Percentiles rank a stretch among this genome's conserved stretches.
phyloP scores from a whole-genome alignment of 2,888 invertebrate species.

The Nephrotoma flavescens region DNA sequence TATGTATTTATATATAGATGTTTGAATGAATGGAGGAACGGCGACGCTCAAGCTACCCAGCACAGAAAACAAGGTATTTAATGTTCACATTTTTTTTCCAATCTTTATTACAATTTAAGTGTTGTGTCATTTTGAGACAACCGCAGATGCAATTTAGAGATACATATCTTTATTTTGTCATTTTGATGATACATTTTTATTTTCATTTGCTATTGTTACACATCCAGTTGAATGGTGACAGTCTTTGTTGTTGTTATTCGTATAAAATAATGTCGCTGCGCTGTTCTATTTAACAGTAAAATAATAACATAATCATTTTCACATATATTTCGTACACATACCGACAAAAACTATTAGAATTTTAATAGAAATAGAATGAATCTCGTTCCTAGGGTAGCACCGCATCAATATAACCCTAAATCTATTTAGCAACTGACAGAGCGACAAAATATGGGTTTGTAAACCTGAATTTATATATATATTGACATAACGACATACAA shows the following conservation, averaged over 20 bases:
- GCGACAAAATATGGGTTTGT: no score
- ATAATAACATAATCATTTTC: not conserved
- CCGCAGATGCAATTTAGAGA: slow-evolving; percentile 3
- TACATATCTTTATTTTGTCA: not conserved
- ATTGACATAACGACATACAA: not conserved
- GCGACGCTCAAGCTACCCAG: not conserved
- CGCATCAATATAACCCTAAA: not conserved
- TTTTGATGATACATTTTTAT: not conserved
- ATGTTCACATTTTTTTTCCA: not conserved
- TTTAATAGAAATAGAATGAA: not conserved
- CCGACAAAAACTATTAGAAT: not conserved
- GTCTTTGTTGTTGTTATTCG: not conserved
- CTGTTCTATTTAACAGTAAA: not conserved
- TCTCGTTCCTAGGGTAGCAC: not conserved
- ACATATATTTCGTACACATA: not conserved
- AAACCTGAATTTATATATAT: not conserved
- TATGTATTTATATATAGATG: not conserved
- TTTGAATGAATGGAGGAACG: not conserved
- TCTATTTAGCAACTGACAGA: not conserved
- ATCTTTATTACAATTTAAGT: not conserved
- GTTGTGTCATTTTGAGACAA: not conserved
- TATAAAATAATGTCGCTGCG: not conserved
- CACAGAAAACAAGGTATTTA: not conserved
- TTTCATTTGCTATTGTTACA: not conserved
- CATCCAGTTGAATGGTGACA: not conserved